Conservation (phyloP, 2,113 vertebrate species). For the Mesoclemmys tuberculata region DNA sequence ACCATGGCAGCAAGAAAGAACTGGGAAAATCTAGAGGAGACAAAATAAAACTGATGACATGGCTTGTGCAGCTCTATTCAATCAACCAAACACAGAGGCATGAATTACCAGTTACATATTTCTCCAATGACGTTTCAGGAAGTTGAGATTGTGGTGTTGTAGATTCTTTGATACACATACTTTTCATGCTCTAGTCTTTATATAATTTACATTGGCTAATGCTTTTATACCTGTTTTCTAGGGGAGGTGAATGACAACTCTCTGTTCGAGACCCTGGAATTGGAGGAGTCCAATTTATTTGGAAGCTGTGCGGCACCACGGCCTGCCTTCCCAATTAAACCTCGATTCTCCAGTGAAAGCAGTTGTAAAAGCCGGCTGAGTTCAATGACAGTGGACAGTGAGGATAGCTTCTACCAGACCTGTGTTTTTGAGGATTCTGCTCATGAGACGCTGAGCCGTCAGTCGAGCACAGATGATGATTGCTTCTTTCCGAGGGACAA, state of each 20-base stretch:
- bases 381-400: constrained; percentile 85
- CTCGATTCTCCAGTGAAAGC: constrained; percentile 88
- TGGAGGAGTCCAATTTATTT: constrained; percentile 37
- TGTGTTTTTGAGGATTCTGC: constrained; percentile 82
- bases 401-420: constrained; percentile 78
- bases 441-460: constrained; percentile 73
- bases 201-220: fast-evolving
- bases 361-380: constrained; percentile 87
- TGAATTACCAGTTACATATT: not conserved
- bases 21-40: not conserved
- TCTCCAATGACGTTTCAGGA: not conserved
- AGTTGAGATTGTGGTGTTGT: not conserved
- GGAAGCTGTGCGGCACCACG: not conserved
- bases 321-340: not conserved
- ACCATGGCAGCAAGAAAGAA: not conserved
- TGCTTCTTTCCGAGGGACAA: constrained; percentile 81
- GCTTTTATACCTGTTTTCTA: constrained; percentile 48
- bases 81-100: not conserved
- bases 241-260: constrained; percentile 76
- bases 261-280: constrained; percentile 64
- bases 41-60: not conserved
- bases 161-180: not conserved
- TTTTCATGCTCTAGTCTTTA: fast-evolving
- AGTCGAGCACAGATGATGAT: constrained; percentile 80
- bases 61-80: not conserved